Evolutionary conservation across 2,797 vertebrate species (phyloP), one percentile per base, ranked within the genome.

Genomic region (Pelobates cultripes): DNA sequence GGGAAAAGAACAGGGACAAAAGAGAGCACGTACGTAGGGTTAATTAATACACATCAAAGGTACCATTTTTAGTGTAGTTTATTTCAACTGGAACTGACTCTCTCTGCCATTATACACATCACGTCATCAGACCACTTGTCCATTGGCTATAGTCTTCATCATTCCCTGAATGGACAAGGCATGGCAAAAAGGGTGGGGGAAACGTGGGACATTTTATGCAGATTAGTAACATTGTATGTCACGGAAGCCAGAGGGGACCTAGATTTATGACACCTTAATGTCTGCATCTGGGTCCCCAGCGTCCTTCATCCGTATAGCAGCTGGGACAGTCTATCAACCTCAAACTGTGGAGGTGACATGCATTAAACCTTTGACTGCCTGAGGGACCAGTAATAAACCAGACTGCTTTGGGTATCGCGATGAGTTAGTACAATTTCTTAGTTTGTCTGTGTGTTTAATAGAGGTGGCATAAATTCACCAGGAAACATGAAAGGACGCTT

Each of bases 231-330:
- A 45, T 68, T 70, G 10, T 44, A 72, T 80, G 82, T 73, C 68
- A 76, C 79, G 44, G 45, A 47, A 72, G 73, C 73, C 82, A 72
- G 82, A 79, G 71, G 82, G 68, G 67, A 72, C 72, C 53, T 74
- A 68, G 47, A 80, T 84, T 84, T 79, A 84, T 80, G 72, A 76
- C 42, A 76, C 77, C 72, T 76, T 71, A 84, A 84, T 84, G 82
- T 75, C 82, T 84, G 60, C 68, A 66, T 76, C 67, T 72, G 45
- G 6, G 67, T 80, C 77, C 77, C 82, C 75, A 75, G 63, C 71
- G 77, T 17, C 68, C 53, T 42, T 67, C 67, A 70, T 61, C 45
- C 77, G 75, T 84, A 66, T 66, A 84, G 77, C 82, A 84, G 82
- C 82, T 79, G 82, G 66, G 77, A 66, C 73, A 71, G 73, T 84